Percentiles rank a stretch among this genome's conserved stretches.
phyloP scores from a whole-genome alignment of 1,140 invertebrate genomes.

The Drosophila orosa region DNA sequence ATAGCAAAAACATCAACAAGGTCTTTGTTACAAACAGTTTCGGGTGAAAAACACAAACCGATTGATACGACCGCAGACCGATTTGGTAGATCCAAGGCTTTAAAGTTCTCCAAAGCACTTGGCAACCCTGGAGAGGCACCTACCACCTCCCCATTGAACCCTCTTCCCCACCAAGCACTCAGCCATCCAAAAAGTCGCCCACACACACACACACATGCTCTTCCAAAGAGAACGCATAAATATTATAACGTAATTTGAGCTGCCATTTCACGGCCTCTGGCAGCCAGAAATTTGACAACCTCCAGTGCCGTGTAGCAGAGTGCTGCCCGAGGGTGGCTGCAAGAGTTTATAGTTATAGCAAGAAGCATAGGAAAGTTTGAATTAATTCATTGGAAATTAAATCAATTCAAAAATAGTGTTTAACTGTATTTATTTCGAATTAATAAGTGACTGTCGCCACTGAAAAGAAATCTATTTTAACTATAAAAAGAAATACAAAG shows the following conservation, averaged over 20 bases:
- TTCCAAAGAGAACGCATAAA: constrained; percentile 47
- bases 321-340: neutral
- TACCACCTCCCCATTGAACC: neutral
- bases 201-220: constrained; percentile 1
- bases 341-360: neutral
- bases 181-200: constrained; percentile 1
- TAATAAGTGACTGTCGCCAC: neutral
- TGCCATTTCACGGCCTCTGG: constrained; percentile 42
- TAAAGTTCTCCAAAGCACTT: constrained; percentile 29
- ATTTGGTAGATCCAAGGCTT: constrained; percentile 18
- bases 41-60: constrained; percentile 3
- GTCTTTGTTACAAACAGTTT: constrained; percentile 3
- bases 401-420: neutral
- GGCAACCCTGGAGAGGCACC: constrained; percentile 4
- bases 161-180: constrained; percentile 1
- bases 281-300: constrained; percentile 42
- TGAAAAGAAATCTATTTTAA: neutral
- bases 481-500: rapidly evolving
- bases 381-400: neutral
- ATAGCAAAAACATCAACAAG: constrained; percentile 10
- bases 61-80: constrained; percentile 33
- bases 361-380: neutral
- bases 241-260: constrained; percentile 59
- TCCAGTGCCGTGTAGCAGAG: constrained; percentile 1
- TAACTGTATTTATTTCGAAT: neutral